Evolutionary conservation across 2,113 vertebrate genomes (phyloP).

Genomic region (Pterophyllum scalare): DNA sequence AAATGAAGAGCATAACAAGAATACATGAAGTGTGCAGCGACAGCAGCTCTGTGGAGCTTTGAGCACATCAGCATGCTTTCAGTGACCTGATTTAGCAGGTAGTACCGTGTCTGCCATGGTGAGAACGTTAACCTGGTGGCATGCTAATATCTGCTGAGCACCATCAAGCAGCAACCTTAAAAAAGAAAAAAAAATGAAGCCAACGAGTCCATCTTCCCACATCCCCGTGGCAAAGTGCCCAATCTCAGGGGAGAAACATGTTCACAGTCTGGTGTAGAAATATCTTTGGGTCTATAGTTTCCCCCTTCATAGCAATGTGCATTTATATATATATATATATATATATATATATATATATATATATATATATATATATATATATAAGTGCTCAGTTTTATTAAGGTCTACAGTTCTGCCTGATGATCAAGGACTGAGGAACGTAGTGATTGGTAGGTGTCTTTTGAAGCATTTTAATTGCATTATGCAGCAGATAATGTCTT

Average conservation of each 20-base stretch:
- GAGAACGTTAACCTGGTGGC: not conserved
- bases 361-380: no score
- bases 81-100: slow-evolving; percentile 5
- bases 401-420: not conserved
- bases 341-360: no score
- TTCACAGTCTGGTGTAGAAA: not conserved
- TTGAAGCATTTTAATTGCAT: not conserved
- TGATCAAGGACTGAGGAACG: no score
- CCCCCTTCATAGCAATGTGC: not conserved
- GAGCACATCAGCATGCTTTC: not conserved
- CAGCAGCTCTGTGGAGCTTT: not conserved
- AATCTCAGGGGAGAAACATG: not conserved
- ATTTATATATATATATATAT: no score
- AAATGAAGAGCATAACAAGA: not conserved
- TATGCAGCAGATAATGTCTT: not conserved
- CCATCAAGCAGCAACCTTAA: not conserved
- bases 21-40: not conserved
- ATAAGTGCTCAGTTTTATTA: not conserved
- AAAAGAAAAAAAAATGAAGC: not conserved
- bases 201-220: not conserved
- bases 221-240: not conserved
- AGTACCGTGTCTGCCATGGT: not conserved
- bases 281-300: accelerated
- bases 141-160: not conserved
- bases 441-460: not conserved